phyloP scores from a whole-genome alignment of 2,797 vertebrate genomes.

The Yasuhikotakia modesta region DNA sequence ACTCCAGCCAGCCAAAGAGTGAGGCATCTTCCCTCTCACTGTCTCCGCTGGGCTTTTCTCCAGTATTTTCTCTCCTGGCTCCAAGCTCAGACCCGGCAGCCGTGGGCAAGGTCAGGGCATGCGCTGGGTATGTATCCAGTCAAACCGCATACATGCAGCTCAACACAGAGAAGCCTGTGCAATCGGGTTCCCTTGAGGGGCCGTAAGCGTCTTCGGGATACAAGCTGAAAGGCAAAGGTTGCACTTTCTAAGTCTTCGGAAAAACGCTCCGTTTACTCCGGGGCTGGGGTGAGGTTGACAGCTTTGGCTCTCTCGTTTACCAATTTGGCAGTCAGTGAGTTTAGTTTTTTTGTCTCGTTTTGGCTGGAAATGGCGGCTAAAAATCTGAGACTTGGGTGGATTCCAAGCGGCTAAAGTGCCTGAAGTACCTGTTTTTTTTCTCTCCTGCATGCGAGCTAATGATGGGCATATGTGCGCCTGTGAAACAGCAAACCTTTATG shows the following conservation, averaged over 20 bases:
- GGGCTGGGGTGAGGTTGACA: slow-evolving; percentile 15
- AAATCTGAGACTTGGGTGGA: slow-evolving; percentile 50
- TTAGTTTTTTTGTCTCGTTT: slow-evolving; percentile 38
- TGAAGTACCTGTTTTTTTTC: slow-evolving; percentile 41
- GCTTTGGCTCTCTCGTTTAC: slow-evolving; percentile 37
- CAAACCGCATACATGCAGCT: slow-evolving; percentile 30
- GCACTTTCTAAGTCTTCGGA: slow-evolving; percentile 33
- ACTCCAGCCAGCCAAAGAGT: slow-evolving; percentile 20
- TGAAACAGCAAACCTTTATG: slow-evolving; percentile 35
- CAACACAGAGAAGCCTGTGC: slow-evolving; percentile 8
- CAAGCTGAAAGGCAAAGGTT: slow-evolving; percentile 34
- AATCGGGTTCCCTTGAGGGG: slow-evolving; percentile 46
- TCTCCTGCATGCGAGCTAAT: slow-evolving; percentile 48
- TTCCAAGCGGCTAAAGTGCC: slow-evolving; percentile 44
- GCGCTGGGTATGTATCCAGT: slow-evolving; percentile 31
- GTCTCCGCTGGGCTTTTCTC: slow-evolving; percentile 49
- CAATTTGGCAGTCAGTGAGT: slow-evolving; percentile 50
- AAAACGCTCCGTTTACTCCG: slow-evolving; percentile 24
- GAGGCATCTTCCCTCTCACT: slow-evolving; percentile 22
- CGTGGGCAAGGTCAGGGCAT: slow-evolving; percentile 38
- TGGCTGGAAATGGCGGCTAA: slow-evolving; percentile 39
- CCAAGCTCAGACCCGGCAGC: slow-evolving; percentile 31
- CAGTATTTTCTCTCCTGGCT: slow-evolving; percentile 43
- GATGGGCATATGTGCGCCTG: slow-evolving; percentile 31
- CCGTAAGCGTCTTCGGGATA: neutral